These are phyloP conservation scores for Dipus sagitta DNA, from an alignment of 2,797 vertebrate genomes.

Conservation along the genomic window DNA sequence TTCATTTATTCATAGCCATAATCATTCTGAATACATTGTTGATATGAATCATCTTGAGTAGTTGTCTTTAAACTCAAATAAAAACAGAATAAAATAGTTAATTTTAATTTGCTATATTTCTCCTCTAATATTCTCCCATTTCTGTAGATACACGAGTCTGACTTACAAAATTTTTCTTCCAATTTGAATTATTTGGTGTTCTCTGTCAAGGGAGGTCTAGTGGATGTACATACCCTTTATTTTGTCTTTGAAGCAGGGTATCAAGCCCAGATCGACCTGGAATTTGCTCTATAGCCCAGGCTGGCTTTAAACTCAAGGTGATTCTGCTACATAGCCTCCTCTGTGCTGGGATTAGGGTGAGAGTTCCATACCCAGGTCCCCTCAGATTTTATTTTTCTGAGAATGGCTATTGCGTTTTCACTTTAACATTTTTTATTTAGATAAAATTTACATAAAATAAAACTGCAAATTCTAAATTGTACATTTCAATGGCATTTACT, in stretches of 20 bases:
- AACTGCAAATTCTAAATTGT: neutral
- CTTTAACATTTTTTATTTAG: too few species aligned
- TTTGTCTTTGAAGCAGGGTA: too few species aligned
- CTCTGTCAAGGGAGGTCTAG: neutral
- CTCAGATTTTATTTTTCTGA: too few species aligned
- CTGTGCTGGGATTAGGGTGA: too few species aligned
- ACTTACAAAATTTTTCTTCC: neutral
- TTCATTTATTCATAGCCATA: neutral
- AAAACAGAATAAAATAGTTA: slow-evolving; percentile 23
- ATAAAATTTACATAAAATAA: neutral
- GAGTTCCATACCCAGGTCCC: too few species aligned
- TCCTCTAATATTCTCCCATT: neutral
- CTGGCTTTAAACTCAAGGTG: too few species aligned
- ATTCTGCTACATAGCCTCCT: too few species aligned
- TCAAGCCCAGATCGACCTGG: too few species aligned
- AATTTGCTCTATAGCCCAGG: too few species aligned
- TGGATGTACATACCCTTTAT: neutral
- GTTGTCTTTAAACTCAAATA: neutral
- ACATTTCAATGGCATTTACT: neutral
- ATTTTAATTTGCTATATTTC: neutral
- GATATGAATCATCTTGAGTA: neutral
- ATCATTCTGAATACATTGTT: neutral
- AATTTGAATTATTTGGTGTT: neutral
- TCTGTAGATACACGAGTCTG: neutral
- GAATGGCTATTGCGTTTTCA: too few species aligned